Evolutionary conservation across 2,113 vertebrate genomes (phyloP).

Genomic region (Sprattus sprattus): DNA sequence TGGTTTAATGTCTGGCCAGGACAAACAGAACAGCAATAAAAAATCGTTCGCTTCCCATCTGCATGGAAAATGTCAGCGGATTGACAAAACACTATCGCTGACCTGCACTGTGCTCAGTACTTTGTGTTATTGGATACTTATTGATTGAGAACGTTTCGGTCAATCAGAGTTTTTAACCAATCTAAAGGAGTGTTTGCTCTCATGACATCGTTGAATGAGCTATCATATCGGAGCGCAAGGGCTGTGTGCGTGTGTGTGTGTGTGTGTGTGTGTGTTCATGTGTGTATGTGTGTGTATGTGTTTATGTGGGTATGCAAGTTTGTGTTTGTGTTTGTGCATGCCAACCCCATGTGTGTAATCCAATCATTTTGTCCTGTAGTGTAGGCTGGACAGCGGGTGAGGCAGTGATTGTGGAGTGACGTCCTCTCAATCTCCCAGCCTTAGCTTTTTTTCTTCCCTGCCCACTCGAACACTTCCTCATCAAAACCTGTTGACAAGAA

Average conservation of each 20-base stretch:
- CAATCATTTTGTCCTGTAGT: too few relatives aligned
- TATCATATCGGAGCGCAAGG: neutral
- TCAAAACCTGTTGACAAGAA: conserved; percentile 12
- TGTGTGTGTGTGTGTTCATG: neutral
- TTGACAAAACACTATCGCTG: neutral
- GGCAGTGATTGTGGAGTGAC: neutral
- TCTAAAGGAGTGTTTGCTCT: neutral
- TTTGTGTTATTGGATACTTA: neutral
- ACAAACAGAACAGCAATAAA: neutral
- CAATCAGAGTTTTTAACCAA: neutral
- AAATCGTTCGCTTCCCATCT: neutral
- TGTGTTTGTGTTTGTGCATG: neutral
- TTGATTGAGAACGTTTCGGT: neutral
- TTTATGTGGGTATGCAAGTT: neutral
- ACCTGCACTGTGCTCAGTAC: neutral
- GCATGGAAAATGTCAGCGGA: conserved; percentile 1
- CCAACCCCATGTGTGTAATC: neutral
- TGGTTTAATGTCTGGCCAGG: neutral
- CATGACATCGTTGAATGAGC: neutral
- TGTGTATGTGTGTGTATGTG: neutral
- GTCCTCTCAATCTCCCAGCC: neutral
- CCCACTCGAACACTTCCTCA: neutral
- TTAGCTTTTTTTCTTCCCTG: neutral
- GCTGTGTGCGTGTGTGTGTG: neutral
- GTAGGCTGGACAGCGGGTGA: too few relatives aligned